Conservation (phyloP, 1,140 invertebrate species). For the Rhagoletis zephyria region DNA sequence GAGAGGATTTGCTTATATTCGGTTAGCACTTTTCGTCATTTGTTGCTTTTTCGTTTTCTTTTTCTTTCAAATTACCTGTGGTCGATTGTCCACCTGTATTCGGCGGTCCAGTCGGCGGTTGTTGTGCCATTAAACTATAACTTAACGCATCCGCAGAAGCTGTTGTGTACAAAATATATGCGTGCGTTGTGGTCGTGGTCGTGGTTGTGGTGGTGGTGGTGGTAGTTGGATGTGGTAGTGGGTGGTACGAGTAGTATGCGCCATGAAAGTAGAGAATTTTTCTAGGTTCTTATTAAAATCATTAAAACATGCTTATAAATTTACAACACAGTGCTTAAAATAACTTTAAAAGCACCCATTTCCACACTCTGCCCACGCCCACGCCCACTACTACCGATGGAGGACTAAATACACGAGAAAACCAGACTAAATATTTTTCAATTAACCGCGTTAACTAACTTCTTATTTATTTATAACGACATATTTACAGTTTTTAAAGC, state of each 20-base stretch:
- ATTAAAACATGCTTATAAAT: conserved; percentile 16
- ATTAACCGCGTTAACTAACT: neutral
- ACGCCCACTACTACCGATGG: neutral
- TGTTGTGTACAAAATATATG: conserved; percentile 54
- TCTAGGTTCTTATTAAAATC: conserved; percentile 18
- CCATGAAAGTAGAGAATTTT: conserved; percentile 47
- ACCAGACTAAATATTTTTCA: no score
- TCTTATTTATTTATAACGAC: neutral
- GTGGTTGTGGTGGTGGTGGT: conserved; percentile 3
- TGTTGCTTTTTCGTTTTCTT: conserved; percentile 1
- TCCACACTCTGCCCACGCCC: conserved; percentile 19
- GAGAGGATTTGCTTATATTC: conserved; percentile 18
- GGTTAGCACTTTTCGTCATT: neutral
- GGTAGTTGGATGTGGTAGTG: neutral
- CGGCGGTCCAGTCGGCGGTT: conserved; percentile 70
- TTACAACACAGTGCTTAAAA: neutral
- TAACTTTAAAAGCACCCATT: conserved; percentile 14
- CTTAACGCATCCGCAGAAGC: conserved; percentile 73
- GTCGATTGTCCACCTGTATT: conserved; percentile 67
- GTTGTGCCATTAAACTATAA: conserved; percentile 73
- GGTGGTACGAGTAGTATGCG: conserved; percentile 10
- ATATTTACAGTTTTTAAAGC: neutral
- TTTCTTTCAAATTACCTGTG: conserved; percentile 60
- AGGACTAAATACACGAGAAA: no score
- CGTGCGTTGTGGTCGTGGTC: conserved; percentile 8